Evolutionary conservation across 92 coral and sea anemone genomes (phyloP), one percentile per base, ranked within the genome.

Genomic region (Porites divaricata): DNA sequence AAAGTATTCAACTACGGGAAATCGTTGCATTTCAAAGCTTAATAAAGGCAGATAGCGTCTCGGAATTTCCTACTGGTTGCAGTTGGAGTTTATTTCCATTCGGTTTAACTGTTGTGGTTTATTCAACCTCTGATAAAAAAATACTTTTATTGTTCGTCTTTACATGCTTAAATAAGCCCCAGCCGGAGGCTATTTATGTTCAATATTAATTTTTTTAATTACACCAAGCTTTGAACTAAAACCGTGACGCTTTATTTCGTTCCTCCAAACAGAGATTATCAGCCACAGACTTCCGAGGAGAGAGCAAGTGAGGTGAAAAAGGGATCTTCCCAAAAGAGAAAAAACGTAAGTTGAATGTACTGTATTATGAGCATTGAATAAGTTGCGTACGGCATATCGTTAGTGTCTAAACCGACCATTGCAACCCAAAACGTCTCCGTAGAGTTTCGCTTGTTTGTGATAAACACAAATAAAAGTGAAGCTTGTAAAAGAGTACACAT

Each of bases 121-220:
- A 68, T 15, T 53, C 61, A 67, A 65, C 28, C 25, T 53, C 2
- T 56, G 23, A 16, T 35, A 63, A 56, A 4, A n/a, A 35, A 80
- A 54, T 54, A 35, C 70, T 56, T 69, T 76, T 53, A 63, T 69
- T 61, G 74, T 80, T 19, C n/a, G n/a, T n/a, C 48, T 22, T 2
- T 35, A 21, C 21, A 23, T 4, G 54, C 66, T 15, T 20, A n/a
- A 78, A 78, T 41, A 62, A 63, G 58, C 15, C 9, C 11, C 17
- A 35, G 61, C 79, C 86, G 70, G 58, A 62, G 86, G 86, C 79
- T 72, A 81, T 45, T 35, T 41, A 15, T 13, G 77, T 82, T 49
- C 71, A 58, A 71, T 71, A 48, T 82, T 48, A 48, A 49, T 82
- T 73, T 61, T 58, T 70, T 23, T 70, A 71, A 70, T 81, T 72